phyloP scores from a whole-genome alignment of 2,113 vertebrate species.

The Elaphurus davidianus region DNA sequence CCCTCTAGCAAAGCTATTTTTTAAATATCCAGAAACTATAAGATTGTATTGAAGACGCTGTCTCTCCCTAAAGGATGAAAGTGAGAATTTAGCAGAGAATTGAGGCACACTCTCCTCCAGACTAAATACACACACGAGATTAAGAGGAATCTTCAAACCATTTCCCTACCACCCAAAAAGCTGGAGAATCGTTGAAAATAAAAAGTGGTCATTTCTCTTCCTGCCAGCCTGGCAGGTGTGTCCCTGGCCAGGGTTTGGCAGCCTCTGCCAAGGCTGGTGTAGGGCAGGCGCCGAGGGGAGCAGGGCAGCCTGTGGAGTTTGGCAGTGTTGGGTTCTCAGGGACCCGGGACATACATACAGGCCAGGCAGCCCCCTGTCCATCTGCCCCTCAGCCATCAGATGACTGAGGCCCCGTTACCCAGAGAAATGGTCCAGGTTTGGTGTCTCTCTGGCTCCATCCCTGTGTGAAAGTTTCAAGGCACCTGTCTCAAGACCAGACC shows the following conservation, averaged over 20 bases:
- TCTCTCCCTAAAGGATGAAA: neutral
- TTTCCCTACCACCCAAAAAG: neutral
- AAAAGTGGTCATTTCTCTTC: conserved; percentile 29
- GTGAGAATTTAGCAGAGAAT: neutral
- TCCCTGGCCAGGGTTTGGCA: neutral
- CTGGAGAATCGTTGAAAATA: conserved; percentile 12
- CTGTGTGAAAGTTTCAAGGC: neutral
- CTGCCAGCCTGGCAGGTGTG: neutral
- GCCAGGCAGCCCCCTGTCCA: neutral
- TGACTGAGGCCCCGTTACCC: neutral
- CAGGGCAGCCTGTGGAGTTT: neutral
- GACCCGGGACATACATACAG: neutral
- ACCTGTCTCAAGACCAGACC: neutral
- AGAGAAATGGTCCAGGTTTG: neutral
- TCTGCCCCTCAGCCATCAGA: neutral
- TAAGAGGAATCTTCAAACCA: neutral
- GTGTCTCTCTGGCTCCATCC: neutral
- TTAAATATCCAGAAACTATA: neutral
- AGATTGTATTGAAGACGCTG: neutral
- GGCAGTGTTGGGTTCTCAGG: neutral
- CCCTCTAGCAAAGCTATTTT: neutral
- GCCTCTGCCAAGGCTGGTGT: neutral
- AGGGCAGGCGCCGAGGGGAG: neutral
- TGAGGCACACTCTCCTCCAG: neutral
- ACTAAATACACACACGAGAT: neutral